phyloP scores from a whole-genome alignment of 1,140 invertebrate genomes.

The Neocloeon triangulifer region DNA sequence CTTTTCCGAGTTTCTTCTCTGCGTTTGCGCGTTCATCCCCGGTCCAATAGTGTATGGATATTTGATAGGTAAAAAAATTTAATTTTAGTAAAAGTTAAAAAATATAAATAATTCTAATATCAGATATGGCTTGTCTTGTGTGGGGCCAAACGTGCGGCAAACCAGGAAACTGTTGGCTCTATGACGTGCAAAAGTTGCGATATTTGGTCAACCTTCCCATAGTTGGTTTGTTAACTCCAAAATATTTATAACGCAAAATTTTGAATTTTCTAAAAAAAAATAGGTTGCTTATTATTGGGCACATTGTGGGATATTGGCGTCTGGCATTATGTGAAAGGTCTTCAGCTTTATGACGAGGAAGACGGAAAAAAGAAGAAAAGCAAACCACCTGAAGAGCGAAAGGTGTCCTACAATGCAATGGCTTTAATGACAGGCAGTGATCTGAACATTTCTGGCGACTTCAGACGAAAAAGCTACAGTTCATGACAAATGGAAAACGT shows the following conservation, averaged over 20 bases:
- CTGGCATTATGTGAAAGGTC: not conserved
- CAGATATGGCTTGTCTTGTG: conserved; percentile 14
- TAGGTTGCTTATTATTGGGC: not conserved
- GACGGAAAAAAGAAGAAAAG: conserved; percentile 17
- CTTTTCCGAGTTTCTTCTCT: conserved; percentile 13
- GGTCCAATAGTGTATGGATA: conserved; percentile 17
- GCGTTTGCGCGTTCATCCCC: conserved; percentile 15
- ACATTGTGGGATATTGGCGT: conserved; percentile 3
- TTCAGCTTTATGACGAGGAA: conserved; percentile 5
- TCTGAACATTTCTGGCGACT: too few species aligned
- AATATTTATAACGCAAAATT: not conserved
- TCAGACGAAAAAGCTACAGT: too few species aligned
- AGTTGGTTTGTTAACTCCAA: conserved; percentile 8
- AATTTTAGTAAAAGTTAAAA: conserved; percentile 1
- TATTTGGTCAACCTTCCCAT: conserved; percentile 12
- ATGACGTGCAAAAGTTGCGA: conserved; percentile 12
- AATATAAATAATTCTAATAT: conserved; percentile 6
- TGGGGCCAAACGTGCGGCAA: conserved; percentile 15
- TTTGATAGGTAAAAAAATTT: conserved; percentile 6
- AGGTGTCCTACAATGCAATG: too few species aligned
- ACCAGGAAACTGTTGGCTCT: conserved; percentile 16
- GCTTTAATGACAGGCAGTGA: too few species aligned
- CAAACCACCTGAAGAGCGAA: too few species aligned
- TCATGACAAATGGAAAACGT: too few species aligned
- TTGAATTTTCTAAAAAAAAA: not conserved